phyloP scores from a whole-genome alignment of 2,113 vertebrate genomes.

The Heterocephalus glaber region DNA sequence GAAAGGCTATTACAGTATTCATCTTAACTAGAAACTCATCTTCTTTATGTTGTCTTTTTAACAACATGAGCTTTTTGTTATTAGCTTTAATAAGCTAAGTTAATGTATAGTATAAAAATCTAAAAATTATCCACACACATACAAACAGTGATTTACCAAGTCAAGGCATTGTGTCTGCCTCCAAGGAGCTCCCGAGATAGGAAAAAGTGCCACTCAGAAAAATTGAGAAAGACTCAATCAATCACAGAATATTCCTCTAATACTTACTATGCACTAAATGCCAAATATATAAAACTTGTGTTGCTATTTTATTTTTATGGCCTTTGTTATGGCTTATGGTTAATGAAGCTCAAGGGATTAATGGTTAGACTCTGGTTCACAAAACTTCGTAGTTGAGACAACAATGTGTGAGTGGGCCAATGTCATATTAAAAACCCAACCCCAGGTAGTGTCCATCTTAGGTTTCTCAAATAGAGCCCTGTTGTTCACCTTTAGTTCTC shows the following conservation, averaged over 20 bases:
- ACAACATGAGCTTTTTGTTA: background rate
- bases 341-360: background rate
- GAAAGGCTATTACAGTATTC: background rate
- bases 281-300: background rate
- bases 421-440: background rate
- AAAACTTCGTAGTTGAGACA: background rate
- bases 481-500: background rate
- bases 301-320: background rate
- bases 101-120: background rate
- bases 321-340: background rate
- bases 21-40: background rate
- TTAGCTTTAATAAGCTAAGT: background rate
- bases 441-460: background rate
- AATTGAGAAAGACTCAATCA: background rate
- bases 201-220: background rate
- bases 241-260: background rate
- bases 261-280: background rate
- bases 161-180: background rate
- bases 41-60: slow-evolving; percentile 25
- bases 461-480: background rate
- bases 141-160: background rate
- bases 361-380: background rate
- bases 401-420: background rate
- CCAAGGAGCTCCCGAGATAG: background rate
- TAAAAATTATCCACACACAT: background rate